Conservation (phyloP, 2,113 vertebrate species). For the Mormyrus iriodes region DNA sequence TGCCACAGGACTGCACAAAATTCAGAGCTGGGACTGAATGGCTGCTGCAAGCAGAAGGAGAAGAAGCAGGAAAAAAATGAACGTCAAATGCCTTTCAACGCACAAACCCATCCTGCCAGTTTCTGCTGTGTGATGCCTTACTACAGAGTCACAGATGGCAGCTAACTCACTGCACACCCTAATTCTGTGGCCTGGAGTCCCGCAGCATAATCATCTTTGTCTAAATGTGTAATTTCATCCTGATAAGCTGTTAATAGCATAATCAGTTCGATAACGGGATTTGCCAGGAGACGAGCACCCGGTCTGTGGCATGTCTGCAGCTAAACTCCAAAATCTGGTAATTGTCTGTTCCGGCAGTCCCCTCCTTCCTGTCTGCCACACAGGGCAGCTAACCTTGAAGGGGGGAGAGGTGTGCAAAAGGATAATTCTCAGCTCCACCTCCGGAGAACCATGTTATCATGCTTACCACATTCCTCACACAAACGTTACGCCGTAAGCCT, state of each 20-base stretch:
- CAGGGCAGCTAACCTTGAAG: neutral
- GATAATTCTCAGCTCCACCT: neutral
- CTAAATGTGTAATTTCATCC: conserved; percentile 28
- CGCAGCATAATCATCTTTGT: conserved; percentile 16
- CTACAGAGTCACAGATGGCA: neutral
- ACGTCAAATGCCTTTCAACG: neutral
- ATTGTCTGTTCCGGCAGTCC: conserved; percentile 8
- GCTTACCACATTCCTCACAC: neutral
- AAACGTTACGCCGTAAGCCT: neutral
- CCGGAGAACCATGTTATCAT: neutral
- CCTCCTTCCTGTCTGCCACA: neutral
- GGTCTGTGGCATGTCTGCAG: conserved; percentile 20
- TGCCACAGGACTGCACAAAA: neutral
- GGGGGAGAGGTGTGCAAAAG: neutral
- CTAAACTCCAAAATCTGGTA: conserved; percentile 31
- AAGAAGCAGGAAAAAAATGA: neutral
- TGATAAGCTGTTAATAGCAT: conserved; percentile 28
- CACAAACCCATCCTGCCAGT: neutral
- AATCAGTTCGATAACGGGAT: conserved; percentile 29
- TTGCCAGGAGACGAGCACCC: conserved; percentile 11
- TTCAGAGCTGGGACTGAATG: neutral
- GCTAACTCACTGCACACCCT: neutral
- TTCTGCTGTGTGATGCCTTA: neutral
- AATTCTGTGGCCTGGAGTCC: conserved; percentile 15
- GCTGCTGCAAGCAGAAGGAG: neutral